Percentiles rank a stretch among this genome's conserved stretches.
Conservation (phyloP, 1,140 invertebrate species). For the Hylyphantes graminicola region DNA sequence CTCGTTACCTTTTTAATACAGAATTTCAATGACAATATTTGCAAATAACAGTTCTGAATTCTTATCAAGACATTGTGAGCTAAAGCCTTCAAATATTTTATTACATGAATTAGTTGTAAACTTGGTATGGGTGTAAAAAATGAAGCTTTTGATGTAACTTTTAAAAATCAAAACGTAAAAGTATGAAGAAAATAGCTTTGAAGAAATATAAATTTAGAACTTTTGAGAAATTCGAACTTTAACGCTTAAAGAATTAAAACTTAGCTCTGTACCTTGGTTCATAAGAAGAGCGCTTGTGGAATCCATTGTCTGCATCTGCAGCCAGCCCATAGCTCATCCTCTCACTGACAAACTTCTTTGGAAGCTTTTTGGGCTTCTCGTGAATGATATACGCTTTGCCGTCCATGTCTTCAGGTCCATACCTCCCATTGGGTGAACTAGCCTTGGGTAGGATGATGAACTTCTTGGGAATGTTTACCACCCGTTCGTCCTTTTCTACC, state of each 20-base stretch:
- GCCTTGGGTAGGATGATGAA: conserved; percentile 26
- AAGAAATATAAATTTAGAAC: neutral
- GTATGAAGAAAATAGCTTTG: no score
- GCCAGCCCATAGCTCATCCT: neutral
- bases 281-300: neutral
- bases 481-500: conserved; percentile 43
- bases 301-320: neutral
- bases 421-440: neutral
- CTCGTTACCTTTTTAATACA: no score
- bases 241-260: neutral
- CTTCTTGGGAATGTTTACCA: conserved; percentile 13
- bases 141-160: no score
- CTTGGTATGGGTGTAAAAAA: no score
- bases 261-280: neutral
- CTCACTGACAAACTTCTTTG: neutral
- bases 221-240: neutral
- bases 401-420: neutral
- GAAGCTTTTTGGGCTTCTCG: conserved; percentile 20
- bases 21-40: no score
- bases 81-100: no score
- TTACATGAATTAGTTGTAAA: no score
- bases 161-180: no score
- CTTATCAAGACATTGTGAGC: no score
- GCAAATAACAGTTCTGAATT: no score
- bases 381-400: conserved; percentile 35